Conservation (phyloP, 2,113 vertebrate genomes). For the Vimba vimba region DNA sequence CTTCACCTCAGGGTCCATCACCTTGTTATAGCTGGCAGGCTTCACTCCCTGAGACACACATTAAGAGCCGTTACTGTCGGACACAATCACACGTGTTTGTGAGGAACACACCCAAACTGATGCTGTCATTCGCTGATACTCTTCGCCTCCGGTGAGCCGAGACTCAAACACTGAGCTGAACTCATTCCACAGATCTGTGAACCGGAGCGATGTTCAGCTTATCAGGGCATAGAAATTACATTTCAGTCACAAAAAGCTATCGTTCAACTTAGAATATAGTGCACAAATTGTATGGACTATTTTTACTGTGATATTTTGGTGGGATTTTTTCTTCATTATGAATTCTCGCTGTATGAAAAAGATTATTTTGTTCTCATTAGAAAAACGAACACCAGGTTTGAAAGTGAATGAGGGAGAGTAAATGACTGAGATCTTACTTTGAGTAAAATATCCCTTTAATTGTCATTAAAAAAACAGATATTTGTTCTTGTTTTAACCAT, state of each 20-base stretch:
- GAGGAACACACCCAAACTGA: not conserved
- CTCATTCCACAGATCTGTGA: not conserved
- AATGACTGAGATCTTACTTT: too few species aligned
- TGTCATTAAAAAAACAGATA: too few species aligned
- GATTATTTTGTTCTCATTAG: not conserved
- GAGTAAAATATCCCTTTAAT: too few species aligned
- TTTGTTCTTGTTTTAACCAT: too few species aligned
- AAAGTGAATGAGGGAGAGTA: too few species aligned
- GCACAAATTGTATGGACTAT: not conserved
- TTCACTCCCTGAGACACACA: slow-evolving; percentile 86
- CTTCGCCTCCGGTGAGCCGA: not conserved
- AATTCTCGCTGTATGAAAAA: not conserved
- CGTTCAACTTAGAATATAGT: not conserved
- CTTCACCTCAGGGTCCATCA: slow-evolving; percentile 95
- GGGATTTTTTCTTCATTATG: not conserved
- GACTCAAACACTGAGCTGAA: not conserved
- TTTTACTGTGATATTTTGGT: too few species aligned
- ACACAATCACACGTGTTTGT: not conserved
- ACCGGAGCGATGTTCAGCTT: not conserved
- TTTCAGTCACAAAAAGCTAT: not conserved
- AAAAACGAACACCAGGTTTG: too few species aligned
- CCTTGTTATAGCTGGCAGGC: slow-evolving; percentile 95
- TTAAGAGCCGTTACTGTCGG: not conserved
- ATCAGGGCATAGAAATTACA: not conserved
- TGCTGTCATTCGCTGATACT: not conserved